phyloP scores from a whole-genome alignment of 2,113 vertebrate species.

The Phaethornis superciliosus region DNA sequence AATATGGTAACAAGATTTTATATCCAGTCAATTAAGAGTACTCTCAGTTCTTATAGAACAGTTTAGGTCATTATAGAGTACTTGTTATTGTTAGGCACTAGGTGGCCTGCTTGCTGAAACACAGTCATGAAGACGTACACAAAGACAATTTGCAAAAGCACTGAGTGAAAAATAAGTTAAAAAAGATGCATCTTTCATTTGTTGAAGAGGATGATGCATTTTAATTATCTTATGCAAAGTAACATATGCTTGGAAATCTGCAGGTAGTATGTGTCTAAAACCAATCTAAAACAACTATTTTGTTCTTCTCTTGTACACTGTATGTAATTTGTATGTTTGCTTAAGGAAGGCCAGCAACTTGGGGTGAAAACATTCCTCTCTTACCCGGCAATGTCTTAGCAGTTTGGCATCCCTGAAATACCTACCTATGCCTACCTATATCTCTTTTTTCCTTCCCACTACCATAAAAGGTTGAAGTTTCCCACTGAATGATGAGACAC shows the following conservation, averaged over 20 bases:
- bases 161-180: background rate
- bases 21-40: background rate
- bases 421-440: too few relatives aligned
- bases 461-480: background rate
- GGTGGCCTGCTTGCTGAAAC: constrained; percentile 69
- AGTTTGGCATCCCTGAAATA: background rate
- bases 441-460: background rate
- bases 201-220: background rate
- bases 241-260: background rate
- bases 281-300: background rate
- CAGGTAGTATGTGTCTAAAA: background rate
- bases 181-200: background rate
- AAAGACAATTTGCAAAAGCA: background rate
- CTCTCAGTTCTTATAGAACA: background rate
- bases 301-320: background rate
- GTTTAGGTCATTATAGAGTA: background rate
- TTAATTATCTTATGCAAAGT: background rate
- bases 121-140: background rate
- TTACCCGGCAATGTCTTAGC: background rate
- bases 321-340: background rate
- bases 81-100: constrained; percentile 61
- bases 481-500: fast-evolving
- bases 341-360: background rate
- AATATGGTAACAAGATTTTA: background rate
- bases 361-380: background rate